Conservation (phyloP, 2,797 vertebrate species). For the Astyanax mexicanus region DNA sequence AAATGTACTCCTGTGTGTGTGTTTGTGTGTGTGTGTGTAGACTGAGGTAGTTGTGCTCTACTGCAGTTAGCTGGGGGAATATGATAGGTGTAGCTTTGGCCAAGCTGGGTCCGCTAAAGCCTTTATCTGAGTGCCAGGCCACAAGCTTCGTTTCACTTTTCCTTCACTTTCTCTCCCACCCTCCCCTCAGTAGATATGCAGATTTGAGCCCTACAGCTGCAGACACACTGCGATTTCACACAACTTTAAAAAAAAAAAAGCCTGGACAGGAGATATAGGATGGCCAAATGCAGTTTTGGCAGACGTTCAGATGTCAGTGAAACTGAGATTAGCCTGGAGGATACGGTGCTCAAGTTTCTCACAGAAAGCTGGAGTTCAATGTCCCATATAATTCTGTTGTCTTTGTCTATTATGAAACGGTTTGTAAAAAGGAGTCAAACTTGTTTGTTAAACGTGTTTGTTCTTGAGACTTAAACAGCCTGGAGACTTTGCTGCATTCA, state of each 20-base stretch:
- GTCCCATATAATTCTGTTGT: not conserved
- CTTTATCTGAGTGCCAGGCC: slow-evolving; percentile 43
- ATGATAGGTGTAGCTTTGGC: slow-evolving; percentile 23
- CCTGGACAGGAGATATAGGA: slow-evolving; percentile 1
- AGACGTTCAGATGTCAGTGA: not conserved
- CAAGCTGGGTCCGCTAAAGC: not conserved
- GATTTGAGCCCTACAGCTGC: slow-evolving; percentile 22
- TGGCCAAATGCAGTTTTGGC: slow-evolving; percentile 24
- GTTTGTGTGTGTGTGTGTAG: slow-evolving; percentile 1
- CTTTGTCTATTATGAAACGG: not conserved
- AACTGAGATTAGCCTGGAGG: not conserved
- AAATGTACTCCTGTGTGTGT: slow-evolving; percentile 4
- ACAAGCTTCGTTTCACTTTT: slow-evolving; percentile 35
- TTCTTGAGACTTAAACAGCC: not conserved
- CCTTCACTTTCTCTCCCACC: not conserved
- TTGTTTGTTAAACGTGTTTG: not conserved
- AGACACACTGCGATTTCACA: slow-evolving; percentile 12
- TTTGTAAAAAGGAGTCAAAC: not conserved
- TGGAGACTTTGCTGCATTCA: not conserved
- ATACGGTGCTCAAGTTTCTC: not conserved
- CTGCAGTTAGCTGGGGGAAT: slow-evolving; percentile 26
- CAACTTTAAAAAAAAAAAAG: slow-evolving; percentile 30
- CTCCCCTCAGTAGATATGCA: slow-evolving; percentile 6
- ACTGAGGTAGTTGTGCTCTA: slow-evolving; percentile 19
- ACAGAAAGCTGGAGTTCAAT: not conserved